Conservation (phyloP, 2,888 invertebrate genomes). For the Bellardia pandia region DNA sequence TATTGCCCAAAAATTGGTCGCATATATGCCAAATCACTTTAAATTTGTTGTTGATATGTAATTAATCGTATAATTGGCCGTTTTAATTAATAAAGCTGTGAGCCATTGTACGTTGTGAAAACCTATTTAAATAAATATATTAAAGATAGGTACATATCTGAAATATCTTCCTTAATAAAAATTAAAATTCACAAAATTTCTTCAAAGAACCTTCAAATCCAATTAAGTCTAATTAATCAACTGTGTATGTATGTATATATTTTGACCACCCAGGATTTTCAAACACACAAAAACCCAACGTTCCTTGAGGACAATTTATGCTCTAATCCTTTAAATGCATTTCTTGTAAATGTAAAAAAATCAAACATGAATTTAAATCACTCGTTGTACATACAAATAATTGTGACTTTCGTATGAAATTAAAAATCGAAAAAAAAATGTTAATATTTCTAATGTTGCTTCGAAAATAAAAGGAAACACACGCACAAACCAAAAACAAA, state of each 20-base stretch:
- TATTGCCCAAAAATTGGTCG: too few relatives aligned
- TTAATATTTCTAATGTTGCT: constrained; percentile 53
- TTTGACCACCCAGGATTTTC: constrained; percentile 19
- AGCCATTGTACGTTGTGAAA: too few relatives aligned
- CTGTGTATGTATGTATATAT: neutral
- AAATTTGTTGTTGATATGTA: too few relatives aligned
- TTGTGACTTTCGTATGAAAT: constrained; percentile 38
- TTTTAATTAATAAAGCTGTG: too few relatives aligned
- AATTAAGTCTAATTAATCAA: constrained; percentile 13
- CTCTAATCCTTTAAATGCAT: constrained; percentile 26
- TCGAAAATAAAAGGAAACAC: constrained; percentile 54
- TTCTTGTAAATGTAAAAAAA: neutral
- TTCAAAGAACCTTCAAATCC: too few relatives aligned
- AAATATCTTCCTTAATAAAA: too few relatives aligned
- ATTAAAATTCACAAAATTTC: too few relatives aligned
- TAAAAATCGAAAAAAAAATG: constrained; percentile 47
- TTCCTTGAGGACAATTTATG: constrained; percentile 13
- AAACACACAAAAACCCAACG: neutral
- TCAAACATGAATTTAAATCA: constrained; percentile 1
- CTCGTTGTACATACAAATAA: constrained; percentile 40
- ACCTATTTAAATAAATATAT: too few relatives aligned
- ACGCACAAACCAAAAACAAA: constrained; percentile 27
- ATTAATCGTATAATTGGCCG: too few relatives aligned
- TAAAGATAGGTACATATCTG: too few relatives aligned
- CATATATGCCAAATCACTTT: too few relatives aligned